Evolutionary conservation across 2,888 invertebrate genomes (phyloP), one percentile per base, ranked within the genome.

Genomic region (Vesta saturnalis): DNA sequence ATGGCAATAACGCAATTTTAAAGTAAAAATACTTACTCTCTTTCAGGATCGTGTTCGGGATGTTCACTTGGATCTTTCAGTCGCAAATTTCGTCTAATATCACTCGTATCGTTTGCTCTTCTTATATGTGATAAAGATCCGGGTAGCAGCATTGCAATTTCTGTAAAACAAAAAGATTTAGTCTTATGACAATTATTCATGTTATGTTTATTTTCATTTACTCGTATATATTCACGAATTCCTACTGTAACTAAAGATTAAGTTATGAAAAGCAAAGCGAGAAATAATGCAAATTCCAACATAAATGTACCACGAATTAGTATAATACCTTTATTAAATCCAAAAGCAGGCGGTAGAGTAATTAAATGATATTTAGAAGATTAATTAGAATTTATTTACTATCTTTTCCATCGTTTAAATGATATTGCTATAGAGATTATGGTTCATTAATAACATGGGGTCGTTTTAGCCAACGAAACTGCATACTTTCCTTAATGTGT

Each of bases 71-170:
- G 91, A 82, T 93, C 92, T 73, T 91, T 89, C 71, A 92, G 84
- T 55, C 92, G 88, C 72, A 94, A 86, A 83, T 94, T 95, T 80
- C 91, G 90, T 74, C 94, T 87, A 76, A 94, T 93, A 81, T 94
- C 94, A 78, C 89, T 91, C 61, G 92, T 93, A 67, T 92, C 92
- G 82, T 94, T 94, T 62, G 90, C 89, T 78, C 91, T 91, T 60
- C 93, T 90, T 80, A 90, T 91, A 74, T 90, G 89, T 10, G 94
- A 92, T 75, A 93, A 85, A 2, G 90, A 88, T 0, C 93, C 93
- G 0, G 95, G 95, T 65, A 96, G 87, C 57, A 96, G 86, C 85
- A 94, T 90, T 0, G 94, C 95, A 72, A 92, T 93, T 85, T 95
- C 95, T 90, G 85, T n/a, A 86, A 86, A 77, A 76, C 79, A 73